phyloP scores from a whole-genome alignment of 2,113 vertebrate species.

The Centropus bengalensis region DNA sequence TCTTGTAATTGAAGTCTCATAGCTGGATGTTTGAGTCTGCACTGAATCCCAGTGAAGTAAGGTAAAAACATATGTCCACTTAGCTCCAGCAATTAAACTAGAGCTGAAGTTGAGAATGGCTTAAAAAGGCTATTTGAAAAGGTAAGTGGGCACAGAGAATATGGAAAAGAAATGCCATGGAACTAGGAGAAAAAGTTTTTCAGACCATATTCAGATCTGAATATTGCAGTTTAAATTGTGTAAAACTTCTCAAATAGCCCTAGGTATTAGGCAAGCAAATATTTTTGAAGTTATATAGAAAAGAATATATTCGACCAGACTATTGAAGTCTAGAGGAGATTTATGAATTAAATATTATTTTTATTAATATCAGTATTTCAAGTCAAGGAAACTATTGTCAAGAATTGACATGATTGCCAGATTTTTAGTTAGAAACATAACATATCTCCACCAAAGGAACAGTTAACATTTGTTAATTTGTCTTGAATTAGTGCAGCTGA shows the following conservation, averaged over 20 bases:
- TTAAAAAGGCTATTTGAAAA: neutral
- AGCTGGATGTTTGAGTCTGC: neutral
- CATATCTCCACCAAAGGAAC: neutral
- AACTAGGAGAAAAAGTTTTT: neutral
- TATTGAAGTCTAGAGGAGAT: neutral
- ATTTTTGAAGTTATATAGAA: neutral
- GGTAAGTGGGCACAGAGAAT: neutral
- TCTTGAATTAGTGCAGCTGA: neutral
- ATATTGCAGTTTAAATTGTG: neutral
- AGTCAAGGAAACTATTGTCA: neutral
- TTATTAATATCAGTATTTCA: neutral
- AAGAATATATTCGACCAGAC: neutral
- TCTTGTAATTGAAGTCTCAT: neutral
- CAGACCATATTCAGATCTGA: neutral
- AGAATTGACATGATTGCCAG: neutral
- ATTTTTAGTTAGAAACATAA: neutral
- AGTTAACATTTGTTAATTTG: neutral
- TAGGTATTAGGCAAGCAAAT: neutral
- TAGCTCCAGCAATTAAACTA: neutral
- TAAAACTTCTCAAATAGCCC: neutral
- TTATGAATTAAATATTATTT: conserved; percentile 4
- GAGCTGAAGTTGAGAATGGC: neutral
- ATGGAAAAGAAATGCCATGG: neutral
- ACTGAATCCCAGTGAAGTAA: neutral
- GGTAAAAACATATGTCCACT: neutral